Conservation (phyloP, 2,888 invertebrate species). For the Theodoxus fluviatilis region DNA sequence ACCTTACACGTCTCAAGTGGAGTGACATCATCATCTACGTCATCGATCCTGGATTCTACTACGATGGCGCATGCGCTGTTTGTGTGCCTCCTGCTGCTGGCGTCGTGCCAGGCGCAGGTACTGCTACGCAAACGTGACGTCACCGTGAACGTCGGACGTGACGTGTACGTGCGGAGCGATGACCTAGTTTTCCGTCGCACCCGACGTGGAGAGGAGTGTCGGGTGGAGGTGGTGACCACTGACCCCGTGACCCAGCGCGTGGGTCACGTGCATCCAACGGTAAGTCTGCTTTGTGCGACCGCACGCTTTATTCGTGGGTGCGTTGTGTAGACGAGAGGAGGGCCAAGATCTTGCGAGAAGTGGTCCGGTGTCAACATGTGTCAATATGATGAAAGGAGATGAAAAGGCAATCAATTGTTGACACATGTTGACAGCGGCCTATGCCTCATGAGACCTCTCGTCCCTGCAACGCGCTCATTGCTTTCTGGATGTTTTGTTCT, state of each 20-base stretch:
- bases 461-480: no score
- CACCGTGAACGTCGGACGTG: slow-evolving; percentile 54
- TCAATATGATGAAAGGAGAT: no score
- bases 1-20: no score
- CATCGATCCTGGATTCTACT: no score
- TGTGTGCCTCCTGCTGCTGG: slow-evolving; percentile 13
- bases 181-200: slow-evolving; percentile 48
- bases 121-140: slow-evolving; percentile 47
- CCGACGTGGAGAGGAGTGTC: slow-evolving; percentile 52
- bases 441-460: no score
- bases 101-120: slow-evolving; percentile 33
- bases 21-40: no score
- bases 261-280: slow-evolving; percentile 61
- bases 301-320: neutral
- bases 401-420: no score
- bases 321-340: neutral
- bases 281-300: slow-evolving; percentile 35
- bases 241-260: slow-evolving; percentile 63
- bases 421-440: no score
- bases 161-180: slow-evolving; percentile 50
- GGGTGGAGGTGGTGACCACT: slow-evolving; percentile 59
- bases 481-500: no score
- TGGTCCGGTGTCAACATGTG: neutral
- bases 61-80: no score
- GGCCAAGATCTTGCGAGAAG: neutral